A percentile compares a stretch with the other conserved stretches of the same genome.
These are phyloP conservation scores for Phoenoteleia sp. DNA, from an alignment of 2,888 invertebrate species.

Conservation along the genomic window DNA sequence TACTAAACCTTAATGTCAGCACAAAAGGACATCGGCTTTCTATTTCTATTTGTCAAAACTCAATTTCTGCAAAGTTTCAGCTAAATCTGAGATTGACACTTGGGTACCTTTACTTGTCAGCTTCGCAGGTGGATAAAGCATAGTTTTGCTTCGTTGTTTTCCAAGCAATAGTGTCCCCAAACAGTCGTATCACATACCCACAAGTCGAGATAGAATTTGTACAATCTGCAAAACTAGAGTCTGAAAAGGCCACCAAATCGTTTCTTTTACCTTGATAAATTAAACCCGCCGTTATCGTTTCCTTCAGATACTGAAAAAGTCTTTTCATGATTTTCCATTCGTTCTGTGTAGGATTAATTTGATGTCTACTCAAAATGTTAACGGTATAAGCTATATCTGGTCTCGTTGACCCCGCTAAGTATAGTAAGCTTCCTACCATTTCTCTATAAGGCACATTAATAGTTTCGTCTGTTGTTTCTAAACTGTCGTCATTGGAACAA, in stretches of 20 bases:
- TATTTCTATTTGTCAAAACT: too few relatives aligned
- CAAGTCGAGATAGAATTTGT: neutral
- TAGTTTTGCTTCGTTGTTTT: conserved; percentile 50
- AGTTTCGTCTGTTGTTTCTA: too few relatives aligned
- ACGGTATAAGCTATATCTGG: conserved; percentile 46
- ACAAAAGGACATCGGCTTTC: too few relatives aligned
- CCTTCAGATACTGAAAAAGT: conserved; percentile 59
- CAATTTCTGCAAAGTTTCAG: too few relatives aligned
- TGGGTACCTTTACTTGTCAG: too few relatives aligned
- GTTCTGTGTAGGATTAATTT: conserved; percentile 57
- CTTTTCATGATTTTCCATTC: conserved; percentile 69
- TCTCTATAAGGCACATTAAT: conserved; percentile 49
- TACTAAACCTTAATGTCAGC: too few relatives aligned
- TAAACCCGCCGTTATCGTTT: conserved; percentile 35
- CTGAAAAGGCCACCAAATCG: neutral
- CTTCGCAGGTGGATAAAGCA: too few relatives aligned
- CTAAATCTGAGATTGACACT: too few relatives aligned
- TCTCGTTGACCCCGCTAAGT: conserved; percentile 61
- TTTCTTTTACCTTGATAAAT: neutral
- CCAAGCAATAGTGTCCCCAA: conserved; percentile 38
- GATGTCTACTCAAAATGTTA: conserved; percentile 63
- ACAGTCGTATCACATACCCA: neutral
- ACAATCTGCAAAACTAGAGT: neutral
- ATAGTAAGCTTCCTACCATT: conserved; percentile 62
- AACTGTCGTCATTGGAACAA: neutral